Percentiles rank a stretch among this genome's conserved stretches.
phyloP scores from a whole-genome alignment of 2,888 invertebrate species.

The Melikaiella ostensackeni region DNA sequence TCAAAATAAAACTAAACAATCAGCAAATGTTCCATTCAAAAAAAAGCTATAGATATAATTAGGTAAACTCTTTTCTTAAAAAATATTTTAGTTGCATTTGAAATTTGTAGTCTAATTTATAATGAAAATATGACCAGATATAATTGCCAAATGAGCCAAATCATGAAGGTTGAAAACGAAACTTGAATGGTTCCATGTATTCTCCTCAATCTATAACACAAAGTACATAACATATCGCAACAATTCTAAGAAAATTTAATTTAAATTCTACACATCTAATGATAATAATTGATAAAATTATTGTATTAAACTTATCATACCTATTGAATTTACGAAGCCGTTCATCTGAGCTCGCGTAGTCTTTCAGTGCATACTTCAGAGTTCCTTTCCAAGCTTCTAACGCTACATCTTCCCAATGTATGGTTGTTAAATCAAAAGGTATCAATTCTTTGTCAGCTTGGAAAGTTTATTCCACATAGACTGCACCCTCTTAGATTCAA shows the following conservation, averaged over 20 bases:
- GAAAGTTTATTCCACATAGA: constrained; percentile 79
- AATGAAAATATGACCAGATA: background rate
- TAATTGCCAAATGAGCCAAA: constrained; percentile 25
- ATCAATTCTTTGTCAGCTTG: constrained; percentile 82
- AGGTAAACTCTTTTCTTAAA: too few relatives aligned
- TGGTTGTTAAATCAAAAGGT: constrained; percentile 83
- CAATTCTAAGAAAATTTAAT: background rate
- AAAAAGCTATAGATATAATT: too few relatives aligned
- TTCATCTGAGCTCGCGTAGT: background rate
- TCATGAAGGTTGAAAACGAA: background rate
- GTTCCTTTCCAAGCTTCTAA: background rate
- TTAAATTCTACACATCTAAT: too few relatives aligned
- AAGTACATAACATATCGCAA: background rate
- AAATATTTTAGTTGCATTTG: too few relatives aligned
- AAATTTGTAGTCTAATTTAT: background rate
- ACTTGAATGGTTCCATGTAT: background rate
- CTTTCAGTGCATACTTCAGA: background rate
- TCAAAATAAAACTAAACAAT: too few relatives aligned
- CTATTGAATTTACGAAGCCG: background rate
- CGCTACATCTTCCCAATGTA: constrained; percentile 81
- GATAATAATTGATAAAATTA: constrained; percentile 52
- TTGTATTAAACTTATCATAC: background rate
- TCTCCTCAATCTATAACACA: background rate
- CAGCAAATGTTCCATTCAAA: too few relatives aligned
- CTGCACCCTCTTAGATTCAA: constrained; percentile 82